Evolutionary conservation across 2,113 vertebrate species (phyloP), one percentile per base, ranked within the genome.

Genomic region (Ceyx melanurus): DNA sequence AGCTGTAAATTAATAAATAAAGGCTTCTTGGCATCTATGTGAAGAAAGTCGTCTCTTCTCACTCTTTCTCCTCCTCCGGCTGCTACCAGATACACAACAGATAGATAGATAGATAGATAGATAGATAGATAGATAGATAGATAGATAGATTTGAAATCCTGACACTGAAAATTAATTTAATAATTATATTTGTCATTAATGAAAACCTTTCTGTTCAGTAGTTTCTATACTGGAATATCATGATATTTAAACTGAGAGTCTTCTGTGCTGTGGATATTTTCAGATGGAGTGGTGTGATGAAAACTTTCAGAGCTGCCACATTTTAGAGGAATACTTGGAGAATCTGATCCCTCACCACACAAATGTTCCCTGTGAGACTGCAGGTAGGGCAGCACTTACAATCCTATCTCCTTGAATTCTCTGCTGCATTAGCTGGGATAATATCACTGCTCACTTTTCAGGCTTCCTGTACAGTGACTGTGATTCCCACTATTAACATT

Each of bases 251-350:
- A 84, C 13, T 33, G 29, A 15, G 4, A 80, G 8, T 51, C 13
- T 79, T 67, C 33, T 0, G 0, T 48, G 29, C 16, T 31, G 15
- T 67, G 28, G 7, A 5, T 79, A 10, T 67, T 90, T 82, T 29
- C 26, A 64, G 17, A 61, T 46, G 28, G 16, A 68, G 7, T 72
- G 19, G 6, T 61, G 9, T 46, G 85, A 61, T 3, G 3, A 53
- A 61, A 75, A 25, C 3, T 42, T 70, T 48, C 45, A 43, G 16
- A 29, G 10, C 17, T 61, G 3, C 3, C 5, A 0, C 50, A 37
- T 57, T 17, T 73, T 84, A 42, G 18, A 86, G 19, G 21, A 81
- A 40, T 51, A 31, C 9, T 8, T 75, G 57, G 14, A 65, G 17
- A 74, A 7, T 3, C 7, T 1, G 18, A n/a, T 45, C 7, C 3